phyloP scores from a whole-genome alignment of 2,113 vertebrate genomes.

The Picathartes gymnocephalus region DNA sequence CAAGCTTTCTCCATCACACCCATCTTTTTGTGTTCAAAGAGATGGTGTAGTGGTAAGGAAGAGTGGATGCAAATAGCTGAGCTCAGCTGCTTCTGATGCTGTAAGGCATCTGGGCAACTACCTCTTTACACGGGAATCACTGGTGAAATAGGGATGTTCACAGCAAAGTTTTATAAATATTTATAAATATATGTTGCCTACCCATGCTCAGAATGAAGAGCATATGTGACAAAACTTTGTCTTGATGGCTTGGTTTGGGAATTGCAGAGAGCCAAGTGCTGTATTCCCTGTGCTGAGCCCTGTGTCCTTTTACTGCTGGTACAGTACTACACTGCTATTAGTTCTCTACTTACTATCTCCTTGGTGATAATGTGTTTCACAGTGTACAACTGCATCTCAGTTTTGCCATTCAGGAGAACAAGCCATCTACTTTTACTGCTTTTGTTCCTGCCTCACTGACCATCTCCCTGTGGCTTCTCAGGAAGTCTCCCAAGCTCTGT shows the following conservation, averaged over 20 bases:
- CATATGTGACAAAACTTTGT: not conserved
- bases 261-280: not conserved
- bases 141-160: not conserved
- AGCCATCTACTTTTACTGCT: not conserved
- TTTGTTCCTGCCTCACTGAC: not conserved
- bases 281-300: not conserved
- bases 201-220: not conserved
- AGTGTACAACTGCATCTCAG: not conserved
- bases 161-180: not conserved
- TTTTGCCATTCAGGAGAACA: not conserved
- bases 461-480: not conserved
- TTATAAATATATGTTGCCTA: not conserved
- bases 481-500: not conserved
- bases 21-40: not conserved
- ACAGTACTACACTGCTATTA: not conserved
- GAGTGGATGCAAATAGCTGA: not conserved
- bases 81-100: not conserved
- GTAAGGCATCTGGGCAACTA: not conserved
- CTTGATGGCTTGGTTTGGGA: not conserved
- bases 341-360: not conserved
- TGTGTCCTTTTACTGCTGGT: not conserved
- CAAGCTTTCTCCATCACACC: not conserved
- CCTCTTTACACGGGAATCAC: not conserved
- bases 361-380: not conserved
- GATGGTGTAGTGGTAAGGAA: not conserved